Evolutionary conservation across 2,113 vertebrate species (phyloP), one percentile per base, ranked within the genome.

Genomic region (Podarcis cretensis): DNA sequence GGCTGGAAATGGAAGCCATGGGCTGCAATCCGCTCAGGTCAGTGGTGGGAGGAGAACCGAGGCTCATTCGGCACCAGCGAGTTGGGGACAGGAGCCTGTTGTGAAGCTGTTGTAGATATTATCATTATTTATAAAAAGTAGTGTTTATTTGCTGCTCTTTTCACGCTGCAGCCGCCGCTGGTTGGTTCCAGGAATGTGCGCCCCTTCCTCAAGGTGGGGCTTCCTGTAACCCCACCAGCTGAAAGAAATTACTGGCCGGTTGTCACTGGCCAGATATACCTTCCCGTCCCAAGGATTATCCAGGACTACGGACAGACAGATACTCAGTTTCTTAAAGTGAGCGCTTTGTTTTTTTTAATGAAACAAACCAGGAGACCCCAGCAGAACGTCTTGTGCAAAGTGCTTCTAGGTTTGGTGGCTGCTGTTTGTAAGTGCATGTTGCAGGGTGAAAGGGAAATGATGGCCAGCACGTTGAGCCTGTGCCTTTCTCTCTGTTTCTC

Each of bases 151-250:
- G 13, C 71, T 35, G 35, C n/a, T n/a, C 71, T 32, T 35, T 20
- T 35, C 59, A 6, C 20, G 69, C 32, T 23, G 21, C 32, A 73
- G 94, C 90, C 92, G 48, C 25, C 25, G 68, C 68, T 97, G 94
- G 75, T 95, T 96, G 97, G 95, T 94, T 96, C 96, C 95, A 93
- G 93, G 96, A 97, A 89, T 93, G 92, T 90, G 94, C 92, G 73
- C 93, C 90, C 92, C 89, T 92, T 95, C 92, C 92, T 92, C 93
- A 87, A 93, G 16, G 89, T 88, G 92, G 95, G 93, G 89, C 91
- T 54, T 92, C 90, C 93, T 94, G 95, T 92, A 95, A 88, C 87
- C 66, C 90, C 93, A 93, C 93, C 92, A 96, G 93, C 92, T 66
- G 91, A 92, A 92, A 91, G 94, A 89, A 91, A 94, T 95, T 94